Evolutionary conservation across 2,797 vertebrate species (phyloP).

Genomic region (Leucoraja ocellata): DNA sequence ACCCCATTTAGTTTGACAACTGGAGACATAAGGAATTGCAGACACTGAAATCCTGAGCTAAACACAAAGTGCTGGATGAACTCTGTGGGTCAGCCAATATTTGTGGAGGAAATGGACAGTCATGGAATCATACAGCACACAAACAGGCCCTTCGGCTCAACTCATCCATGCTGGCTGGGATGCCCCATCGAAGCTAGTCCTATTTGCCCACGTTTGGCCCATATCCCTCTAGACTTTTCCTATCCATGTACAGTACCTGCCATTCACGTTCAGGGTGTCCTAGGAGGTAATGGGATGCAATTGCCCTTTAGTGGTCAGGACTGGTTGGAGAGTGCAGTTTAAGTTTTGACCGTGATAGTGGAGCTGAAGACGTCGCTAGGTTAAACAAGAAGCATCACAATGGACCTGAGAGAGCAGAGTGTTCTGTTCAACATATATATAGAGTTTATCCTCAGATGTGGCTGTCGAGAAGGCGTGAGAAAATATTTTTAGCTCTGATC

Average conservation of each 20-base stretch:
- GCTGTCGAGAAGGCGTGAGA: not conserved
- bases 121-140: no score
- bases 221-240: no score
- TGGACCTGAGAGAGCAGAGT: not conserved
- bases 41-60: no score
- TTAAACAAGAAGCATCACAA: not conserved
- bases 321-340: not conserved
- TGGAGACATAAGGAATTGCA: not conserved
- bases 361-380: not conserved
- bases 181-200: no score
- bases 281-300: not conserved
- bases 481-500: not conserved
- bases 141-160: no score
- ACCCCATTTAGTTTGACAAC: not conserved
- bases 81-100: no score
- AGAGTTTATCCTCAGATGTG: not conserved
- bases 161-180: no score
- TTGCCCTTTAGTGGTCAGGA: not conserved
- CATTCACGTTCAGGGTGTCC: not conserved
- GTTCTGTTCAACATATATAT: not conserved
- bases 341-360: not conserved
- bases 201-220: no score
- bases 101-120: no score
- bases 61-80: no score
- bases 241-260: no score